These are phyloP conservation scores for Urosaurus nigricauda DNA, from an alignment of 2,797 vertebrate genomes.

Conservation along the genomic window DNA sequence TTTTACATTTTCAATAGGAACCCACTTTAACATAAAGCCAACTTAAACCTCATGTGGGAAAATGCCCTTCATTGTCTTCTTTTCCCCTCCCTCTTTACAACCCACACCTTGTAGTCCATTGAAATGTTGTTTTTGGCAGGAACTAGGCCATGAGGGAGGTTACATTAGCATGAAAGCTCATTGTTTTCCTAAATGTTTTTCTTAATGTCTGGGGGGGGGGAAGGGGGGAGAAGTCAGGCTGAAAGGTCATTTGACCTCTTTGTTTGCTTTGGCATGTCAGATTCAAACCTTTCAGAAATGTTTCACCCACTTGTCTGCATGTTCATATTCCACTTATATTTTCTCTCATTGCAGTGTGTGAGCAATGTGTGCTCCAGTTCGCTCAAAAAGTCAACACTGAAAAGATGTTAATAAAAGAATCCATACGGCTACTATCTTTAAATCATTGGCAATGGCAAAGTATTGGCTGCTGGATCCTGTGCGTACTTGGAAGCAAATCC, in stretches of 20 bases:
- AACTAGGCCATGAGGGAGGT: slow-evolving; percentile 72
- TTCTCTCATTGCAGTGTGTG: slow-evolving; percentile 69
- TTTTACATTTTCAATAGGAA: neutral
- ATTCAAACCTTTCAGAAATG: slow-evolving; percentile 75
- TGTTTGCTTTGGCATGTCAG: slow-evolving; percentile 77
- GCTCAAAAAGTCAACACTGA: slow-evolving; percentile 50
- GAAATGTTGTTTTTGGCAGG: slow-evolving; percentile 79
- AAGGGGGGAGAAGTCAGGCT: slow-evolving; percentile 71
- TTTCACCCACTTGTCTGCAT: slow-evolving; percentile 73
- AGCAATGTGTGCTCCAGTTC: slow-evolving; percentile 55
- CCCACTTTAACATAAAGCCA: slow-evolving; percentile 9
- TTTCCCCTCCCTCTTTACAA: slow-evolving; percentile 55
- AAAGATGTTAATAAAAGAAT: slow-evolving; percentile 39
- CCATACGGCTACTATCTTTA: neutral
- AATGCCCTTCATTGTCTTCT: slow-evolving; percentile 60
- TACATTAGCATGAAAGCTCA: slow-evolving; percentile 74
- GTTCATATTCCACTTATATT: slow-evolving; percentile 70
- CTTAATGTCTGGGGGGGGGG: slow-evolving; percentile 69
- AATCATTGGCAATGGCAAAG: slow-evolving; percentile 35
- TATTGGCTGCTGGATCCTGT: neutral
- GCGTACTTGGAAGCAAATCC: neutral
- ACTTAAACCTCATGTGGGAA: slow-evolving; percentile 16
- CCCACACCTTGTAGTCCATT: slow-evolving; percentile 72
- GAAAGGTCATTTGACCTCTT: slow-evolving; percentile 76
- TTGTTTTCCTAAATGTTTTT: slow-evolving; percentile 79